Conservation (phyloP, 1,140 invertebrate species). For the Diabrotica undecimpunctata region DNA sequence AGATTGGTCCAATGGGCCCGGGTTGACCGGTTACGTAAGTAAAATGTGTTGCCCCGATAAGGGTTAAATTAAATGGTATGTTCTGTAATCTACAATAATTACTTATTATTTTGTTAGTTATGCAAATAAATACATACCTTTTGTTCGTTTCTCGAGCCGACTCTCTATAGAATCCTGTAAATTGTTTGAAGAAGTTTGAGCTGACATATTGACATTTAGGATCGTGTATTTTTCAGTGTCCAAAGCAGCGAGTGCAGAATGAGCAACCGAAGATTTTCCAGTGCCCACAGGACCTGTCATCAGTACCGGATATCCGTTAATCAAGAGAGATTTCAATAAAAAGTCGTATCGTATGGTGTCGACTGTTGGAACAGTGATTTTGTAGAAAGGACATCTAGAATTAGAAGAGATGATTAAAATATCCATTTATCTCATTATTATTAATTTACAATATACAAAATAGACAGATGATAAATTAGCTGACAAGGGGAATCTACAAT, state of each 20-base stretch:
- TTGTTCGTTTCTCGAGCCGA: slow-evolving; percentile 76
- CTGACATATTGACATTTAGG: slow-evolving; percentile 80
- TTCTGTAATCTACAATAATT: too few relatives aligned
- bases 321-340: slow-evolving; percentile 61
- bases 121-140: slow-evolving; percentile 46
- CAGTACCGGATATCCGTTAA: slow-evolving; percentile 63
- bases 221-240: slow-evolving; percentile 61
- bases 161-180: slow-evolving; percentile 56
- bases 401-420: slow-evolving; percentile 4
- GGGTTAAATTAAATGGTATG: too few relatives aligned
- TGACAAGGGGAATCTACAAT: too few relatives aligned
- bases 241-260: slow-evolving; percentile 61
- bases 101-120: too few relatives aligned
- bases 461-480: too few relatives aligned
- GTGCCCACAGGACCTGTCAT: slow-evolving; percentile 77
- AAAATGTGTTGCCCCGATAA: too few relatives aligned
- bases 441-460: too few relatives aligned
- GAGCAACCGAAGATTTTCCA: slow-evolving; percentile 75
- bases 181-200: slow-evolving; percentile 75
- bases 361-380: slow-evolving; percentile 77
- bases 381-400: slow-evolving; percentile 69
- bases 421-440: background rate
- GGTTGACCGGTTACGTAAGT: too few relatives aligned
- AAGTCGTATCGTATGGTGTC: slow-evolving; percentile 78
- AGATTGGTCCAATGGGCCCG: too few relatives aligned